Conservation (phyloP, 2,888 invertebrate genomes). For the Diploptera punctata region DNA sequence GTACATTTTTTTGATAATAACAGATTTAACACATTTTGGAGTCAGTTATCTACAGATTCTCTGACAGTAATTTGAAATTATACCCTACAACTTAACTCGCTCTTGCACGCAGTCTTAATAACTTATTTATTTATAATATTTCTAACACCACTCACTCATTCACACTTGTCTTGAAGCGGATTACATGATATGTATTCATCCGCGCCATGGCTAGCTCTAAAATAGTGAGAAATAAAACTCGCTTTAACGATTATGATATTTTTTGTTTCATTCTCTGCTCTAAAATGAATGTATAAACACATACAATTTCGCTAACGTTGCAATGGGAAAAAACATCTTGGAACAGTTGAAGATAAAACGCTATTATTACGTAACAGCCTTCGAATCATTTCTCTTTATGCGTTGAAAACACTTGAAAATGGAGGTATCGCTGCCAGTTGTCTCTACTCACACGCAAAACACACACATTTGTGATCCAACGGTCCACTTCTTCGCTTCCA, state of each 20-base stretch:
- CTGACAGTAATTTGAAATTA: neutral
- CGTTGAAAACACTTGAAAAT: too few species aligned
- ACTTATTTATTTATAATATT: too few species aligned
- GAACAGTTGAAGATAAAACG: slow-evolving; percentile 1
- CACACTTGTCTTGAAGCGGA: neutral
- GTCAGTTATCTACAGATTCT: slow-evolving; percentile 6
- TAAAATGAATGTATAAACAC: slow-evolving; percentile 1
- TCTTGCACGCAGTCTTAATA: slow-evolving; percentile 31
- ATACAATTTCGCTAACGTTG: neutral
- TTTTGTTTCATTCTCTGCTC: neutral
- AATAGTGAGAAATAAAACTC: neutral
- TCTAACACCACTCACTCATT: too few species aligned
- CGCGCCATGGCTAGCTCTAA: neutral
- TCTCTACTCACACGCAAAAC: too few species aligned
- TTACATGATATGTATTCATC: neutral
- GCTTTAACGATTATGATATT: neutral
- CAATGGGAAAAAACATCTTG: neutral
- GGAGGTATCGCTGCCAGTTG: too few species aligned
- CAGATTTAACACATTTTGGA: slow-evolving; percentile 11
- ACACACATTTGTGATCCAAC: too few species aligned
- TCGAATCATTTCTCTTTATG: neutral
- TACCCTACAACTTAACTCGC: too few species aligned
- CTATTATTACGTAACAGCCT: slow-evolving; percentile 21
- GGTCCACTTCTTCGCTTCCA: too few species aligned
- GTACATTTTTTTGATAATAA: slow-evolving; percentile 25